Conservation (phyloP, 2,888 invertebrate species). For the Dryobotodes eremita region DNA sequence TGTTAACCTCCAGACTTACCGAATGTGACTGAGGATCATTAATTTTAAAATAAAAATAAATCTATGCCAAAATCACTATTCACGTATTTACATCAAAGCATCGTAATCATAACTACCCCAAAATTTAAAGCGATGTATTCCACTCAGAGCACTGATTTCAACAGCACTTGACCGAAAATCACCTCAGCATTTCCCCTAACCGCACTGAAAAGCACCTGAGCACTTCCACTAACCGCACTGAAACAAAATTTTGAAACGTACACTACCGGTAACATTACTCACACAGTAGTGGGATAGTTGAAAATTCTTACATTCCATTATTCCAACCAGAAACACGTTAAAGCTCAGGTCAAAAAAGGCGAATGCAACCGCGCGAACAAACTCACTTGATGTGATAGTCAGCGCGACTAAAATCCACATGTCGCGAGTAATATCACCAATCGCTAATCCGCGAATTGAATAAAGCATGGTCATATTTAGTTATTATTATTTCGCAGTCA, state of each 20-base stretch:
- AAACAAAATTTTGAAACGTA: too few relatives aligned
- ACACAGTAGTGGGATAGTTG: slow-evolving; percentile 47
- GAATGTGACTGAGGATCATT: not conserved
- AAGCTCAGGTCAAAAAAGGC: slow-evolving; percentile 12
- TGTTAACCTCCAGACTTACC: not conserved
- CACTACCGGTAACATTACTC: slow-evolving; percentile 43
- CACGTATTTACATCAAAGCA: slow-evolving; percentile 6
- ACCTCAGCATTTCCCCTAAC: too few relatives aligned
- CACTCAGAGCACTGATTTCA: too few relatives aligned
- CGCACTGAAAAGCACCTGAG: too few relatives aligned
- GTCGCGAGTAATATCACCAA: not conserved
- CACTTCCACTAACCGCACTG: too few relatives aligned
- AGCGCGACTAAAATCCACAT: not conserved
- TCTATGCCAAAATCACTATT: not conserved
- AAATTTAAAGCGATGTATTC: slow-evolving; percentile 57
- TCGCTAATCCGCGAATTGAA: not conserved
- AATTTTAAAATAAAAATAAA: not conserved
- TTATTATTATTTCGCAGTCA: too few relatives aligned
- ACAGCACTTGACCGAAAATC: too few relatives aligned
- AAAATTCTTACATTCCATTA: slow-evolving; percentile 59
- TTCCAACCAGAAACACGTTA: slow-evolving; percentile 64
- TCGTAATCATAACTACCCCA: slow-evolving; percentile 44
- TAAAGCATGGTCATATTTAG: not conserved
- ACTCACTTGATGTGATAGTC: not conserved
- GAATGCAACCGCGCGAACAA: not conserved